A percentile compares a stretch with the other conserved stretches of the same genome.
Evolutionary conservation across 64 coral and sea anemone genomes (phyloP).

Genomic region (Porites lutea): DNA sequence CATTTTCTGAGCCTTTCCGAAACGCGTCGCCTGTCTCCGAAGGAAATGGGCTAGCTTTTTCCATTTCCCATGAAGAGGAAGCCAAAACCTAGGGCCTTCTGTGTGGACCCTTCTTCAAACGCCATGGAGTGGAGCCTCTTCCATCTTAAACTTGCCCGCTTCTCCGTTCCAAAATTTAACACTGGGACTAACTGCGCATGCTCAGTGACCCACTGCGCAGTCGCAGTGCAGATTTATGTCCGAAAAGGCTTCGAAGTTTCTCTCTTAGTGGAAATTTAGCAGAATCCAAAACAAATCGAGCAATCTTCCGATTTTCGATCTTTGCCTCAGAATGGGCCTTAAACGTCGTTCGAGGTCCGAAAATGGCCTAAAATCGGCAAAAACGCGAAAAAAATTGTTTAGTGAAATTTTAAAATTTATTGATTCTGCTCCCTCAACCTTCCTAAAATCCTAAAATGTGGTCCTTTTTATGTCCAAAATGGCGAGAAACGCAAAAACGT

Average conservation of each 20-base stretch:
- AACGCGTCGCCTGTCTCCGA: constrained; percentile 63
- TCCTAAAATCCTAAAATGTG: constrained; percentile 82
- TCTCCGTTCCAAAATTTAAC: constrained; percentile 87
- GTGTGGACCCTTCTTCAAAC: constrained; percentile 89
- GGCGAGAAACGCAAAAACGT: constrained; percentile 93
- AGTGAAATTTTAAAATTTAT: constrained; percentile 69
- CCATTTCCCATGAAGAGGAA: constrained; percentile 96
- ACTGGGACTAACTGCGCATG: constrained; percentile 95
- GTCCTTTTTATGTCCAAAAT: constrained; percentile 96
- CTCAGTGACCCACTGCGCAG: constrained; percentile 94
- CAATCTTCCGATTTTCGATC: constrained; percentile 94
- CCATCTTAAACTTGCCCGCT: constrained; percentile 99
- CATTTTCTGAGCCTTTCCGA: constrained; percentile 73
- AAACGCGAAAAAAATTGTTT: constrained; percentile 78
- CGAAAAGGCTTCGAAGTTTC: constrained; percentile 75
- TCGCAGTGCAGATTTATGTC: constrained; percentile 81
- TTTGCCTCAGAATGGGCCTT: constrained; percentile 74
- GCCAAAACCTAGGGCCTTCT: constrained; percentile 67
- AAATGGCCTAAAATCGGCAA: constrained; percentile 38
- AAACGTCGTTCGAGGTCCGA: constrained; percentile 5
- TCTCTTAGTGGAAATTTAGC: constrained; percentile 86
- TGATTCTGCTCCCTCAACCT: constrained; percentile 65
- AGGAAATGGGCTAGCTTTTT: constrained; percentile 82
- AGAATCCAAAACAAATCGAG: constrained; percentile 96
- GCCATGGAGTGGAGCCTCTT: constrained; percentile 80